Base-by-base conservation (phyloP, 1,140 invertebrate species). In the Babylonia areolata region DNA sequence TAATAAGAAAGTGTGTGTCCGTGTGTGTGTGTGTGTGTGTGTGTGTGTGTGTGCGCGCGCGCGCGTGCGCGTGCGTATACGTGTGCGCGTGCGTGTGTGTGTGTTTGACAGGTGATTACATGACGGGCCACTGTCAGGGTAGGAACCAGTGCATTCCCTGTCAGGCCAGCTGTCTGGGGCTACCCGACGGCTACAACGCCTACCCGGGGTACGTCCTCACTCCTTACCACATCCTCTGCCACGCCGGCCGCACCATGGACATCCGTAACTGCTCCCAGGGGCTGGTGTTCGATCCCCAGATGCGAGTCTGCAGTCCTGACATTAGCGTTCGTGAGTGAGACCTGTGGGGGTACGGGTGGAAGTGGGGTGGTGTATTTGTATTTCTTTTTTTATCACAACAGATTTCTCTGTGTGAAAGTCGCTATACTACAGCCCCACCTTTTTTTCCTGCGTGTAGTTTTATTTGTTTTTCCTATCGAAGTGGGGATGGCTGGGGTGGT, bases 241-340 rank as follows among this genome's bases (percentile, higher is more conserved):
- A 86, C 12, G 58, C 37, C 3, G 91, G 89, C 23, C 88, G 92
- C 64, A 91, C 90, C 1, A 85, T 90, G 23, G 81, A 85, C 58
- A 88, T 87, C 39, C 83, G 88, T 31, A 88, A 88, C 31, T 92
- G 92, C 46, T 87, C 88, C 39, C 84, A 31, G 31, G 84, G 86
- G 9, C 39, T 87, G 15, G 87, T 92, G 0, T 92, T 91, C 78
- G 91, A 92, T 58, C 91, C 91, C 28, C 90, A 89, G n/a, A 73
- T 88, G 3, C 71, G 88, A 51, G 75, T 87, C 0, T 92, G 91
- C 84, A 88, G 88, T 0, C 88, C 87, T 0, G 88, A 91, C 64
- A 84, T 92, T 11, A 89, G 90, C 64, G 82, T 88, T 77, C 88
- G 91, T 92, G 89, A 88, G 90, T 81, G 58, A 23, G 12, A 23